These are phyloP conservation scores for Simalia tracyae DNA, from an alignment of 2,797 vertebrate genomes.

Conservation along the genomic window DNA sequence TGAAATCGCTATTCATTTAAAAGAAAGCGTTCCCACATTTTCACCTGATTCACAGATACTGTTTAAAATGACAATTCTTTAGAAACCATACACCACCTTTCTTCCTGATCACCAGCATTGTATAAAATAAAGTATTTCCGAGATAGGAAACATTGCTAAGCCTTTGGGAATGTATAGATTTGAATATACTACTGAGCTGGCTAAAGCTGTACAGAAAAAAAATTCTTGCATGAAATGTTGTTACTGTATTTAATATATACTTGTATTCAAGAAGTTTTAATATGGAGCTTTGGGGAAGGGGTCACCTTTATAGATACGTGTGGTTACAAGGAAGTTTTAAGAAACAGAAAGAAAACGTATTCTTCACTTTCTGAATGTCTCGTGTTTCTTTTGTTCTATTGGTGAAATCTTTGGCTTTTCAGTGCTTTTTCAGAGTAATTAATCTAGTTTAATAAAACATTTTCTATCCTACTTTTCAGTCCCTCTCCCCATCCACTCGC, in stretches of 20 bases:
- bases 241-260: conserved; percentile 91
- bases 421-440: conserved; percentile 15
- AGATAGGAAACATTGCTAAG: conserved; percentile 67
- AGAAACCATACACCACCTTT: conserved; percentile 45
- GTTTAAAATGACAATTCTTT: not conserved
- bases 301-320: conserved; percentile 67
- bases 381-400: conserved; percentile 33
- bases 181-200: conserved; percentile 90
- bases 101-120: conserved; percentile 69
- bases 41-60: not conserved
- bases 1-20: too few species aligned
- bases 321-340: conserved; percentile 61
- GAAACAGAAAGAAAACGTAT: conserved; percentile 54
- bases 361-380: conserved; percentile 59
- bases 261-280: conserved; percentile 80
- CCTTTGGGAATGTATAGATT: conserved; percentile 81
- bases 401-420: not conserved
- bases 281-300: conserved; percentile 60
- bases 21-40: not conserved
- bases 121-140: conserved; percentile 26
- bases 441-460: not conserved
- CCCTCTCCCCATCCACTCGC: not conserved
- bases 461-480: not conserved
- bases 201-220: conserved; percentile 80
- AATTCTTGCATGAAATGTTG: conserved; percentile 86